Base-by-base conservation (phyloP, 2,888 invertebrate species). In the Criorhina ranunculi region DNA sequence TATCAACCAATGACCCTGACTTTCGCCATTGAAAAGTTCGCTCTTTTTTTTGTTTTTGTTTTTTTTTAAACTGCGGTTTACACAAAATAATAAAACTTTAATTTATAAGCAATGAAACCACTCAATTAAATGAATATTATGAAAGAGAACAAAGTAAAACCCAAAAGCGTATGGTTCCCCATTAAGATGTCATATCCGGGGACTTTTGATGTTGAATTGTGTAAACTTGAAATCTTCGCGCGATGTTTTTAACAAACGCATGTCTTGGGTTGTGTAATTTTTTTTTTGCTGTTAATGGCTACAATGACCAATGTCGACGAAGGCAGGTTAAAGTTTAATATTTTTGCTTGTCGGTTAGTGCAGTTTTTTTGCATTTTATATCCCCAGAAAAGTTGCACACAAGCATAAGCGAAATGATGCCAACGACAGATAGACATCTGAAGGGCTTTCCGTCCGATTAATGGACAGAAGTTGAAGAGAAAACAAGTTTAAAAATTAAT, bases 171-270 rank as follows among this genome's bases (percentile, higher is more conserved):
- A 17, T 35, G 33, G 35, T 35, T 55, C 15, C 15, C 17, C 55
- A 35, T 55, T 55, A 19, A 55, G 35, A 55, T 35, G 17, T 5
- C 29, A 35, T 55, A 35, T 55, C 35, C 55, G 55, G 55, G 55
- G 55, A 33, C 55, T 12, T 49, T 12, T 53, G 11, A 49, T 55
- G 55, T 55, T 55, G 11, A 55, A 11, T 55, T 55, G 55, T 55
- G 17, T 11, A 35, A 53, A 53, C 53, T 33, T 33, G 17, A 53
- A 53, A 53, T 33, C 3, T 33, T 15, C 31, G 53, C 33, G 49
- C 11, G 4, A 12, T 53, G 31, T 31, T 53, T 12, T 53, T 40
- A 15, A 5, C 49, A 49, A 49, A 11, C 19, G 49, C 49, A 49
- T n/a, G 29, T 11, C 12, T 3, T 5, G 7, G 1, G 11, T 51